These are phyloP conservation scores for Pachyseris speciosa DNA, from an alignment of 64 coral and sea anemone species.

Conservation along the genomic window DNA sequence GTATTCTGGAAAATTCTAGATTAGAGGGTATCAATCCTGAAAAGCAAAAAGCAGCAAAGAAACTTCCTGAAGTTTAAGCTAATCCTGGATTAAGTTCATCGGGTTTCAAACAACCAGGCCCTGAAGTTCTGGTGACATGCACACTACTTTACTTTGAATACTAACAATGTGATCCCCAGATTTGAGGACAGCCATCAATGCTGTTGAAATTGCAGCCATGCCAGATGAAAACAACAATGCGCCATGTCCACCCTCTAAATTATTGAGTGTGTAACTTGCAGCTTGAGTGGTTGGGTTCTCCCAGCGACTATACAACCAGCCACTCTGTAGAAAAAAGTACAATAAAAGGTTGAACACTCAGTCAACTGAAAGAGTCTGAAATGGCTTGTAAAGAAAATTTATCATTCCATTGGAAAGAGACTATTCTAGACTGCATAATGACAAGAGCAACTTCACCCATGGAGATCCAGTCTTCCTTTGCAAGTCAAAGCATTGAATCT, in stretches of 20 bases:
- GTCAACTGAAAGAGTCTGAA: neutral
- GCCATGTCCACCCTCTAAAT: constrained; percentile 76
- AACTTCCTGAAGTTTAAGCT: too few relatives aligned
- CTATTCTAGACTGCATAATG: too few relatives aligned
- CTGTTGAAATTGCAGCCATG: constrained; percentile 85
- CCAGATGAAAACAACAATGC: constrained; percentile 88
- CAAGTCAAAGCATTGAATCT: too few relatives aligned
- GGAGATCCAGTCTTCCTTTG: too few relatives aligned
- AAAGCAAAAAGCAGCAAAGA: too few relatives aligned
- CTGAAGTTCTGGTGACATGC: neutral
- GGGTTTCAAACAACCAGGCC: too few relatives aligned
- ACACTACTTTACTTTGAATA: neutral
- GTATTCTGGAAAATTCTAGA: too few relatives aligned
- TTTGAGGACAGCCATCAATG: constrained; percentile 64
- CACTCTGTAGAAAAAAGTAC: constrained; percentile 25
- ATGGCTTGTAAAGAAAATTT: neutral
- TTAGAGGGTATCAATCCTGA: too few relatives aligned
- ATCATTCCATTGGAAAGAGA: too few relatives aligned
- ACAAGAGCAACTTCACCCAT: too few relatives aligned
- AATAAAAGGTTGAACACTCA: neutral
- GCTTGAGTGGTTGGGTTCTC: constrained; percentile 78
- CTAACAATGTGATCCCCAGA: constrained; percentile 82
- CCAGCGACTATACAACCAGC: constrained; percentile 83
- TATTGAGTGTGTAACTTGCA: constrained; percentile 70
- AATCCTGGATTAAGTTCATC: too few relatives aligned